phyloP scores from a whole-genome alignment of 2,113 vertebrate species.

The Xenopus borealis region DNA sequence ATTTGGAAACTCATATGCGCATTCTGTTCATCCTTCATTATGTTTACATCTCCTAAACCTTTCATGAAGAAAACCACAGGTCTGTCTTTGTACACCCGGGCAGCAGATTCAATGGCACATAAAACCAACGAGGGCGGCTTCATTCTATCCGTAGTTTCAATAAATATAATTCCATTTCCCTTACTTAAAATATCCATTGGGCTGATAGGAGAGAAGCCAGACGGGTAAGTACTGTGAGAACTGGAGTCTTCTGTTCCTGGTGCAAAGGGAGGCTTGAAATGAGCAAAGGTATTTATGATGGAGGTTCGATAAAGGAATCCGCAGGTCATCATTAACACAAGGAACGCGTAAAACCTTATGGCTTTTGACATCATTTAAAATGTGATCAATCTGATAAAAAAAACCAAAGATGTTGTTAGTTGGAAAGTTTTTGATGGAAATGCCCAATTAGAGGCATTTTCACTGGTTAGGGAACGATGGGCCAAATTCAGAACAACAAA shows the following conservation, averaged over 20 bases:
- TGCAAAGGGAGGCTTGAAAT: background rate
- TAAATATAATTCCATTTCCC: slow-evolving; percentile 62
- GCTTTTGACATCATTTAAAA: background rate
- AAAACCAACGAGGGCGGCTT: slow-evolving; percentile 59
- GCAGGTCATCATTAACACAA: background rate
- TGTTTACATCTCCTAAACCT: slow-evolving; percentile 51
- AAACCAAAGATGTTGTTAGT: background rate
- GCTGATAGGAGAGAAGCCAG: background rate
- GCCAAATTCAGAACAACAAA: too few relatives aligned
- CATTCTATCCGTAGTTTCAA: slow-evolving; percentile 63
- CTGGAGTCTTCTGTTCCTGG: background rate
- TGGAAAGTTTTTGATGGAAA: too few relatives aligned
- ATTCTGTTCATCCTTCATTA: slow-evolving; percentile 25
- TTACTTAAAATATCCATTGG: slow-evolving; percentile 50
- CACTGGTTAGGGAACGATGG: too few relatives aligned
- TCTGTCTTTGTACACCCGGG: slow-evolving; percentile 58
- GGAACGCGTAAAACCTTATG: background rate
- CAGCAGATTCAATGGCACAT: slow-evolving; percentile 70
- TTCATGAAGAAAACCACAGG: slow-evolving; percentile 67
- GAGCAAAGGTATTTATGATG: background rate
- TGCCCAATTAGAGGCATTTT: too few relatives aligned
- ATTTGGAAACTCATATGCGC: slow-evolving; percentile 55
- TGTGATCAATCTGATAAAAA: background rate
- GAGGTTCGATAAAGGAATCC: background rate
- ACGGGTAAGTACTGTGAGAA: too few relatives aligned